Evolutionary conservation across 1,140 invertebrate species (phyloP).

Genomic region (Scaptomyza graminum): DNA sequence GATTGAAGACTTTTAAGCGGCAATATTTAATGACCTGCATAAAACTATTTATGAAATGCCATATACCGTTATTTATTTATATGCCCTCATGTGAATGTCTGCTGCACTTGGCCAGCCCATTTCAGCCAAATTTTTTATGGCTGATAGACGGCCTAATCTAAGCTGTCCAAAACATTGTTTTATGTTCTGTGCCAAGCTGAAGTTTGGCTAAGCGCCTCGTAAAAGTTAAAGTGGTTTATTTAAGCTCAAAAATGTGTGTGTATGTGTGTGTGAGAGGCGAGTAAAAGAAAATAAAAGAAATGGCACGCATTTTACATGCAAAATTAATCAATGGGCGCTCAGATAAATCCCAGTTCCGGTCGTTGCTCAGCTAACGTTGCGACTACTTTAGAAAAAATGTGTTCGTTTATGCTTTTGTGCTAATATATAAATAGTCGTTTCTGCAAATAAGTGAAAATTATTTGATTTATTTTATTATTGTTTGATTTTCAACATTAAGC

Average conservation of each 20-base stretch:
- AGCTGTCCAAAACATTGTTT: constrained; percentile 54
- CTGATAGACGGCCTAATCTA: constrained; percentile 21
- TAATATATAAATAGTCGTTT: too few relatives aligned
- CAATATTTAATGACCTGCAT: constrained; percentile 44
- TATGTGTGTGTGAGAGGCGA: too few relatives aligned
- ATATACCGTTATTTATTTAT: constrained; percentile 24
- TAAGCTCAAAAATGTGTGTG: neutral
- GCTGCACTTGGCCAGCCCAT: constrained; percentile 42
- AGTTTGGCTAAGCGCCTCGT: constrained; percentile 35
- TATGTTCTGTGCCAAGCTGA: constrained; percentile 43
- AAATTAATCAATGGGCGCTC: constrained; percentile 69
- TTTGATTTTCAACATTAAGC: too few relatives aligned
- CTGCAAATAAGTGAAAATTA: too few relatives aligned
- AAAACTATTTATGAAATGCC: constrained; percentile 74
- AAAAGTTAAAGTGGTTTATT: constrained; percentile 55
- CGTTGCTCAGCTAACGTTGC: constrained; percentile 56
- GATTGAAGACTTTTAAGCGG: constrained; percentile 54
- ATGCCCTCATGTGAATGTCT: constrained; percentile 31
- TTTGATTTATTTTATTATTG: too few relatives aligned
- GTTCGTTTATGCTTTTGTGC: neutral
- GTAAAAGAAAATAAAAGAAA: constrained; percentile 15
- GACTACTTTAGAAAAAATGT: constrained; percentile 20
- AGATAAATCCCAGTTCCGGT: constrained; percentile 68
- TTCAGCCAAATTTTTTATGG: constrained; percentile 47
- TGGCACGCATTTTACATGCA: constrained; percentile 38